Conservation (phyloP, 2,797 vertebrate species). For the Lerista edwardsae region DNA sequence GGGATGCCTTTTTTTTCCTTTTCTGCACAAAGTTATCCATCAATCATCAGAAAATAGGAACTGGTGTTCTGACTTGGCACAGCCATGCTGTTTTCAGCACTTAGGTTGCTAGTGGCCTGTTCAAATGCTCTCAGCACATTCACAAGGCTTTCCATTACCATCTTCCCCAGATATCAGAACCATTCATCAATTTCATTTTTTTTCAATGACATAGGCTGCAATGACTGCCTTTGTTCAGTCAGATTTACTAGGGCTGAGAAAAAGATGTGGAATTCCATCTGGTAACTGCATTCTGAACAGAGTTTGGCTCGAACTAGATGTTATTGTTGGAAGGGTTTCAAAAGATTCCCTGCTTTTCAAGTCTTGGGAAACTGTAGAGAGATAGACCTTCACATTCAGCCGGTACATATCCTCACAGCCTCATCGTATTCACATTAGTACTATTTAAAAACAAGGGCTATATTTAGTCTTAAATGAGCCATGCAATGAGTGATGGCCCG, state of each 20-base stretch:
- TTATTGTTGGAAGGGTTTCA: slow-evolving; percentile 66
- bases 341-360: slow-evolving; percentile 55
- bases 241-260: slow-evolving; percentile 44
- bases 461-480: slow-evolving; percentile 1
- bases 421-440: background rate
- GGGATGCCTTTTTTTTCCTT: slow-evolving; percentile 11
- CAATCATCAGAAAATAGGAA: slow-evolving; percentile 10
- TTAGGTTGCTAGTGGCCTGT: slow-evolving; percentile 12
- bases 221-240: slow-evolving; percentile 46
- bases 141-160: slow-evolving; percentile 51
- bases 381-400: slow-evolving; percentile 37
- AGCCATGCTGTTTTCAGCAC: slow-evolving; percentile 14
- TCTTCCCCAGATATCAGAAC: slow-evolving; percentile 34
- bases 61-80: slow-evolving; percentile 31
- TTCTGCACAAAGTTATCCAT: slow-evolving; percentile 19
- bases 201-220: slow-evolving; percentile 46
- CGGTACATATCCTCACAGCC: slow-evolving; percentile 10
- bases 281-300: slow-evolving; percentile 60
- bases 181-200: slow-evolving; percentile 56
- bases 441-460: background rate
- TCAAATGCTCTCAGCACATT: slow-evolving; percentile 42
- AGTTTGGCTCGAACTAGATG: slow-evolving; percentile 53
- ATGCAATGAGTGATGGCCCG: background rate
- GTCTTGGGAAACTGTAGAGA: slow-evolving; percentile 48
- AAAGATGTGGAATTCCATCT: slow-evolving; percentile 43